Conservation (phyloP, 2,888 invertebrate genomes). For the Acleris emargana region DNA sequence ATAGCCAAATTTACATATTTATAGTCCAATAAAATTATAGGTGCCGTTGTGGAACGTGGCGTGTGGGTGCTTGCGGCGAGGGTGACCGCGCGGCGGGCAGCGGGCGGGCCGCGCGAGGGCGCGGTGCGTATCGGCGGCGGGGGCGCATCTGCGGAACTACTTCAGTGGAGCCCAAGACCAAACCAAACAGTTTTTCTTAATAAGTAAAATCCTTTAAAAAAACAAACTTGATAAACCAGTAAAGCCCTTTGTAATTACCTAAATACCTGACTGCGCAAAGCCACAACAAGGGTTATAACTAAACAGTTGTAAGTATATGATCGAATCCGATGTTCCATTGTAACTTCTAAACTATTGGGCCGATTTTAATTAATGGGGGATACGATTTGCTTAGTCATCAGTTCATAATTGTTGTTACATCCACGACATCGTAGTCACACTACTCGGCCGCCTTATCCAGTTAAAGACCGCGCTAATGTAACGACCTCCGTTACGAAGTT, state of each 20-base stretch:
- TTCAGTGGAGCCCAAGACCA: neutral
- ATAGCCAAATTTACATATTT: slow-evolving; percentile 80
- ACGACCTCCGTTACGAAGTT: slow-evolving; percentile 24
- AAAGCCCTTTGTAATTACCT: too few relatives aligned
- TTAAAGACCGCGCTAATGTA: slow-evolving; percentile 20
- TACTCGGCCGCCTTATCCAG: slow-evolving; percentile 9
- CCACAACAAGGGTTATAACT: too few relatives aligned
- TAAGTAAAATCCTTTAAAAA: too few relatives aligned
- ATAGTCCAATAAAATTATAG: slow-evolving; percentile 62
- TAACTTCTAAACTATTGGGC: too few relatives aligned
- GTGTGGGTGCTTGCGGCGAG: slow-evolving; percentile 22
- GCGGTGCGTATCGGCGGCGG: neutral
- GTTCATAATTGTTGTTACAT: neutral
- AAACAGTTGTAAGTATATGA: too few relatives aligned
- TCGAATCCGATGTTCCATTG: too few relatives aligned
- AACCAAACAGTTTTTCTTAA: too few relatives aligned
- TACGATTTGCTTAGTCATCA: too few relatives aligned
- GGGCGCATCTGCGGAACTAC: neutral
- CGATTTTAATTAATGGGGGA: too few relatives aligned
- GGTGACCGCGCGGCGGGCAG: slow-evolving; percentile 7
- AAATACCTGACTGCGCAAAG: too few relatives aligned
- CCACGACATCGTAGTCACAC: neutral
- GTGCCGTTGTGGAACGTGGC: slow-evolving; percentile 34
- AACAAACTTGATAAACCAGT: too few relatives aligned
- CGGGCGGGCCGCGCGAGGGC: neutral